phyloP scores from a whole-genome alignment of 1,140 invertebrate genomes.

The Brachionus rubens region DNA sequence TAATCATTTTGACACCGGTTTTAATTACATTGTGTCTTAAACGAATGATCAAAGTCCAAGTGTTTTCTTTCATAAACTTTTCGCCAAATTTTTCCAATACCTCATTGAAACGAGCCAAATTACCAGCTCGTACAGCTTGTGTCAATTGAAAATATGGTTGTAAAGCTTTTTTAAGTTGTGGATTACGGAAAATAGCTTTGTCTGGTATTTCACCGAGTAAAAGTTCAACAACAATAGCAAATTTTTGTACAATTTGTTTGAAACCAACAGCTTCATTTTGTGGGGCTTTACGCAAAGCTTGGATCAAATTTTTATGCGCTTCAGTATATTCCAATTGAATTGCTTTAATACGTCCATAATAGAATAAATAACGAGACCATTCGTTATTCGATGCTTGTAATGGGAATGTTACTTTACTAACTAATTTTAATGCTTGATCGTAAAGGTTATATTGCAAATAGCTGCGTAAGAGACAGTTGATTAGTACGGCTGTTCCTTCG shows the following conservation, averaged over 20 bases:
- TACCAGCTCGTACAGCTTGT: conserved; percentile 83
- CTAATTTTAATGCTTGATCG: conserved; percentile 81
- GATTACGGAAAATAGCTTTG: conserved; percentile 70
- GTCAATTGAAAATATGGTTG: conserved; percentile 94
- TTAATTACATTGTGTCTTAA: conserved; percentile 98
- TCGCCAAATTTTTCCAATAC: conserved; percentile 73
- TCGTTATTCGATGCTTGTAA: conserved; percentile 95
- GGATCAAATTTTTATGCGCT: conserved; percentile 89
- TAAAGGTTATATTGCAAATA: conserved; percentile 93
- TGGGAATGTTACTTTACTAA: conserved; percentile 91
- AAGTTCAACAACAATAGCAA: conserved; percentile 90
- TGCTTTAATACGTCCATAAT: conserved; percentile 90
- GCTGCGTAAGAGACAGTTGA: conserved; percentile 89
- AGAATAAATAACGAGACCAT: conserved; percentile 94
- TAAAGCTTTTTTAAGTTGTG: conserved; percentile 76
- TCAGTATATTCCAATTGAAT: conserved; percentile 92
- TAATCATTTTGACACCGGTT: conserved; percentile 93
- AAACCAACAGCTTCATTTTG: conserved; percentile 96
- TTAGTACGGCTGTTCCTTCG: conserved; percentile 91
- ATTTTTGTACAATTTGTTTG: conserved; percentile 90
- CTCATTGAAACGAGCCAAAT: conserved; percentile 86
- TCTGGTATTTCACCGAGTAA: conserved; percentile 96
- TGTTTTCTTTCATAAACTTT: conserved; percentile 72
- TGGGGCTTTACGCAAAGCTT: conserved; percentile 87
- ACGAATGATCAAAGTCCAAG: conserved; percentile 82